phyloP scores from a whole-genome alignment of 2,888 invertebrate species.

The Heliconius aoede region DNA sequence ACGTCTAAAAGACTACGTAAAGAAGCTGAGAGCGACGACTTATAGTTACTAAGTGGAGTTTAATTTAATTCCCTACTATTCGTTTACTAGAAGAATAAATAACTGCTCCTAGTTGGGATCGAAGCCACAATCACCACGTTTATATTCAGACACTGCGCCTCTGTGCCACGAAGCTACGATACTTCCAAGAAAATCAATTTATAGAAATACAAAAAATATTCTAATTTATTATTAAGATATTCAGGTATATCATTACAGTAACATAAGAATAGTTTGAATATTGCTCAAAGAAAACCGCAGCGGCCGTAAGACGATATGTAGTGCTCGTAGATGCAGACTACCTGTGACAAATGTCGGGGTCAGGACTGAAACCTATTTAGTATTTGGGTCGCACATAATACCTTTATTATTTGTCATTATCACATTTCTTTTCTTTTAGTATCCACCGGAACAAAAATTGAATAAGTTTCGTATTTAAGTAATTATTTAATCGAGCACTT shows the following conservation, averaged over 20 bases:
- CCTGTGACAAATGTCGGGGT: conserved; percentile 28
- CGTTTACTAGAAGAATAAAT: too few species aligned
- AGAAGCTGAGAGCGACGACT: too few species aligned
- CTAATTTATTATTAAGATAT: background rate
- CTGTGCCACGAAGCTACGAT: too few species aligned
- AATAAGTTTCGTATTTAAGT: background rate
- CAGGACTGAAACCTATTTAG: conserved; percentile 14
- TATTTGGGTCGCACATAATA: conserved; percentile 18
- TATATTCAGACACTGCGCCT: too few species aligned
- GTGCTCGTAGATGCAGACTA: conserved; percentile 6
- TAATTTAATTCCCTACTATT: too few species aligned
- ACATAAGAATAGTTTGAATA: conserved; percentile 13
- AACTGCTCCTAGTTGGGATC: too few species aligned
- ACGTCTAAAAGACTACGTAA: too few species aligned
- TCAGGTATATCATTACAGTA: background rate
- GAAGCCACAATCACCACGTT: too few species aligned
- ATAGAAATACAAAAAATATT: background rate
- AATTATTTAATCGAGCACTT: too few species aligned
- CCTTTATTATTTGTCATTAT: conserved; percentile 1
- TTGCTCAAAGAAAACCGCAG: conserved; percentile 30
- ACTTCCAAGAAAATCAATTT: too few species aligned
- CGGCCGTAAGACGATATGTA: conserved; percentile 20
- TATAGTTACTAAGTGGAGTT: too few species aligned
- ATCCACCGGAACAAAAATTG: background rate
- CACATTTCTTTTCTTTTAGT: background rate